phyloP scores from a whole-genome alignment of 2,888 invertebrate species.

The Lasioglossum malachurum region DNA sequence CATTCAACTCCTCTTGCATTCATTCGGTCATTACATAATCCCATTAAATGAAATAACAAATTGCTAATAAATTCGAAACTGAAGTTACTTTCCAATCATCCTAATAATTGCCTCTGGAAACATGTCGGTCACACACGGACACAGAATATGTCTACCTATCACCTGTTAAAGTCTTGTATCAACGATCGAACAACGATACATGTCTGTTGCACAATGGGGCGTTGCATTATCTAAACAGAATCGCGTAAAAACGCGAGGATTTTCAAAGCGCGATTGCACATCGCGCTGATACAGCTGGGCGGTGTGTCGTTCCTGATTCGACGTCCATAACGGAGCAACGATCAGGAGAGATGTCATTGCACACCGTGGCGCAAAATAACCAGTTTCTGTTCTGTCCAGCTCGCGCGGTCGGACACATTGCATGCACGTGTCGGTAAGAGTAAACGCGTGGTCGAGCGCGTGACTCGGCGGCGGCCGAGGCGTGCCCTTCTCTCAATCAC shows the following conservation, averaged over 20 bases:
- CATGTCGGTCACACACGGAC: background rate
- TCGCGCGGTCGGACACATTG: constrained; percentile 54
- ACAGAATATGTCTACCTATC: background rate
- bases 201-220: constrained; percentile 30
- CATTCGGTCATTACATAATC: background rate
- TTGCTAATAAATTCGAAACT: background rate
- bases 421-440: constrained; percentile 77
- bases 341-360: constrained; percentile 66
- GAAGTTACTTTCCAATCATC: background rate
- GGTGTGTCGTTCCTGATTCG: constrained; percentile 26
- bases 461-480: constrained; percentile 79
- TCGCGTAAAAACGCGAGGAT: constrained; percentile 25
- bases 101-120: background rate
- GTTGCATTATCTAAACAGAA: constrained; percentile 38
- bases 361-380: constrained; percentile 49
- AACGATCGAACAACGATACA: constrained; percentile 1
- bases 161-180: background rate
- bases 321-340: constrained; percentile 45
- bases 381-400: constrained; percentile 26
- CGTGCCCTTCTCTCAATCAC: constrained; percentile 82
- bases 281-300: constrained; percentile 20
- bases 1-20: too few relatives aligned
- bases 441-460: constrained; percentile 82
- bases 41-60: background rate
- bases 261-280: constrained; percentile 22